These are phyloP conservation scores for Saccostrea glomerata DNA, from an alignment of 1,140 invertebrate species.

Conservation along the genomic window DNA sequence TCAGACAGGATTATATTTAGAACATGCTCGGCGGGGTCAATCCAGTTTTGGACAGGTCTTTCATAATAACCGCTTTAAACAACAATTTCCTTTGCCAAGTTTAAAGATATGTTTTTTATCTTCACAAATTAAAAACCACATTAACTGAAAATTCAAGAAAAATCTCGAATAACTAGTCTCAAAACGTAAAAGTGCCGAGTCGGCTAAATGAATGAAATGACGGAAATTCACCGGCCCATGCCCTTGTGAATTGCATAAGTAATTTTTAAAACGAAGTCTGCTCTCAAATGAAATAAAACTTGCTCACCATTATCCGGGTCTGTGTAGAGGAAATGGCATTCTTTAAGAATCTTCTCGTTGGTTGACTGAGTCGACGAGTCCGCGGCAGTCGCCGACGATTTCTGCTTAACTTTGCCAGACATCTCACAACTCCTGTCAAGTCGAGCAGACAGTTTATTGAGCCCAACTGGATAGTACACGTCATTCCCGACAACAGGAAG, in stretches of 20 bases:
- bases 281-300: constrained; percentile 38
- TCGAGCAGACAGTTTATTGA: constrained; percentile 52
- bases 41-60: constrained; percentile 23
- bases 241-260: constrained; percentile 51
- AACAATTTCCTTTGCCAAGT: background rate
- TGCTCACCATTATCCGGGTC: constrained; percentile 81
- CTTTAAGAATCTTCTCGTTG: constrained; percentile 82
- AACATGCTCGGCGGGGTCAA: constrained; percentile 45
- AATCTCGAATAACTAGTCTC: background rate
- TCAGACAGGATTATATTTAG: constrained; percentile 63
- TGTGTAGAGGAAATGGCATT: constrained; percentile 82
- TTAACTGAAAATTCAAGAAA: background rate
- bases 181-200: constrained; percentile 15
- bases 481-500: background rate
- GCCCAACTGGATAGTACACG: background rate
- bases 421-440: constrained; percentile 68
- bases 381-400: constrained; percentile 79
- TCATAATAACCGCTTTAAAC: background rate
- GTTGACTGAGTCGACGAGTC: constrained; percentile 80
- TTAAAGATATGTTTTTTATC: background rate
- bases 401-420: constrained; percentile 79
- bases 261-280: constrained; percentile 36
- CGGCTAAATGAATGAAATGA: constrained; percentile 37
- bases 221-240: constrained; percentile 45
- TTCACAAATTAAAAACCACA: background rate